Evolutionary conservation across 2,888 invertebrate species (phyloP).

Genomic region (Chymomyza fuscimana): DNA sequence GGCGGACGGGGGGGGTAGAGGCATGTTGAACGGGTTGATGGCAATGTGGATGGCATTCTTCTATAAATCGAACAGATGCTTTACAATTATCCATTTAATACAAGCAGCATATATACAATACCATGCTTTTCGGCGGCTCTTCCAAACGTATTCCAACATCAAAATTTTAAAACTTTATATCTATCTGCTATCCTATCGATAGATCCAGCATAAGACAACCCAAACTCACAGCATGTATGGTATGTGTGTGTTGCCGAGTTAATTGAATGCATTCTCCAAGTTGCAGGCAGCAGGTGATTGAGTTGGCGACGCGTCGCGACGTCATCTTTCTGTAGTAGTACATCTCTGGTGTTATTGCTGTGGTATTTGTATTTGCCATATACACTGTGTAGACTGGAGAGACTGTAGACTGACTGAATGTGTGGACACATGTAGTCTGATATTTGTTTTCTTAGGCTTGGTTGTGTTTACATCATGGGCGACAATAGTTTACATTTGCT

Average conservation of each 20-base stretch:
- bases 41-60: slow-evolving; percentile 10
- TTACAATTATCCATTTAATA: slow-evolving; percentile 11
- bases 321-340: neutral
- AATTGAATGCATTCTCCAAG: neutral
- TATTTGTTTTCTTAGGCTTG: slow-evolving; percentile 8
- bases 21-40: slow-evolving; percentile 1
- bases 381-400: neutral
- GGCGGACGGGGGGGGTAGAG: too few species aligned
- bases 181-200: neutral
- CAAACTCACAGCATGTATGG: neutral
- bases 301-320: slow-evolving; percentile 30
- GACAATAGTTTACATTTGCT: slow-evolving; percentile 70
- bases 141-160: neutral
- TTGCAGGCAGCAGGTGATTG: slow-evolving; percentile 37
- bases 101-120: neutral
- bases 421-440: slow-evolving; percentile 45
- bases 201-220: neutral
- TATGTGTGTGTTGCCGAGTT: neutral
- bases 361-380: neutral
- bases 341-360: neutral
- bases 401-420: slow-evolving; percentile 5
- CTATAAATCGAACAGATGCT: slow-evolving; percentile 35
- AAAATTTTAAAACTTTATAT: neutral
- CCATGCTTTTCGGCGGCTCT: neutral
- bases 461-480: slow-evolving; percentile 51